Conservation (phyloP, 2,888 invertebrate species). For the Gasteruption jaculator region DNA sequence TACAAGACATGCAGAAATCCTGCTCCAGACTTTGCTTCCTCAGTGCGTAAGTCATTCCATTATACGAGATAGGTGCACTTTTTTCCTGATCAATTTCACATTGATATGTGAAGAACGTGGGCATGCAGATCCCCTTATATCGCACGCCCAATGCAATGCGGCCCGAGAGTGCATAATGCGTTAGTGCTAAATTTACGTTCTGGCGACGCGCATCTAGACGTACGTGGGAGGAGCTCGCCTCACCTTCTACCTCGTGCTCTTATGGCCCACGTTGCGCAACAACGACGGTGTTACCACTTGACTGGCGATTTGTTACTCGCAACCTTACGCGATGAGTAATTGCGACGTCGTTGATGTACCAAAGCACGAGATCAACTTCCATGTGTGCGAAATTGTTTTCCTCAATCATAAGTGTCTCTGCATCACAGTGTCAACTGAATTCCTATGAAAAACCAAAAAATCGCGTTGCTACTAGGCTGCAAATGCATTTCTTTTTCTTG, state of each 20-base stretch:
- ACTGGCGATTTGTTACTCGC: conserved; percentile 50
- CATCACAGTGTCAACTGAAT: no score
- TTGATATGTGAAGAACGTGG: no score
- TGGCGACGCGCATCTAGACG: conserved; percentile 37
- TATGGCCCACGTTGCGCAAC: conserved; percentile 28
- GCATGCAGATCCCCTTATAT: conserved; percentile 21
- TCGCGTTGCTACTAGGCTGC: no score
- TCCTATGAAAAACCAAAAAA: no score
- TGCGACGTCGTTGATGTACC: conserved; percentile 34
- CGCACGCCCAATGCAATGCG: conserved; percentile 44
- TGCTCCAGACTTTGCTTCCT: no score
- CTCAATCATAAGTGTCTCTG: conserved; percentile 22
- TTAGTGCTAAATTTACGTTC: conserved; percentile 50
- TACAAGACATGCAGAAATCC: no score
- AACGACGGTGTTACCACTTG: conserved; percentile 46
- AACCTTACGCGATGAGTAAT: conserved; percentile 49
- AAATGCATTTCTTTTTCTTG: no score
- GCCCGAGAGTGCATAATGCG: conserved; percentile 49
- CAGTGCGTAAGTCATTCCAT: no score
- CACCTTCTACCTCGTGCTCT: conserved; percentile 16
- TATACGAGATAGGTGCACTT: no score
- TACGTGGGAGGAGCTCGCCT: conserved; percentile 35
- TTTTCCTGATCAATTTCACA: no score
- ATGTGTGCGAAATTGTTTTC: conserved; percentile 24
- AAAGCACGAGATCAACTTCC: conserved; percentile 33